Evolutionary conservation across 2,113 vertebrate genomes (phyloP).

Genomic region (Emydocephalus ijimae): DNA sequence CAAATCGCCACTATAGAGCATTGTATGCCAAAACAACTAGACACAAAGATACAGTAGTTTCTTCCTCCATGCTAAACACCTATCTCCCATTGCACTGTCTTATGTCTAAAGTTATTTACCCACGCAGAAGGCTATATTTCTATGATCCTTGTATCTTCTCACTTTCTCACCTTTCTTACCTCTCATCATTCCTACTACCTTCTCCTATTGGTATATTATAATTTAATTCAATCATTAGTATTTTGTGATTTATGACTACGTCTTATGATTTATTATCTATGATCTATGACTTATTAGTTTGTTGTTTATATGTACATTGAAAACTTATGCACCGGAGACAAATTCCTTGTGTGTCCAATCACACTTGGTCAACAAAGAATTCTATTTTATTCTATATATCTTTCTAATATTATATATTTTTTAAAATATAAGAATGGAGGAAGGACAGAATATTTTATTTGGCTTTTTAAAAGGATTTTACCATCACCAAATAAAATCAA

Average conservation of each 20-base stretch:
- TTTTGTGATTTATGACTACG: neutral
- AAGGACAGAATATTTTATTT: conserved; percentile 23
- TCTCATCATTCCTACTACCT: neutral
- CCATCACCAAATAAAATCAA: neutral
- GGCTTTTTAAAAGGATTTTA: conserved; percentile 6
- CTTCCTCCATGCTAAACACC: neutral
- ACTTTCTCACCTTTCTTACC: neutral
- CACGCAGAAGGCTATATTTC: too few relatives aligned
- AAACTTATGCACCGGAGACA: neutral
- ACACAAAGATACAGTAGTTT: neutral
- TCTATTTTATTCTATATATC: neutral
- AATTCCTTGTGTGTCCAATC: neutral
- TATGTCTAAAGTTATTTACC: neutral
- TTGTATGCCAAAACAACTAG: neutral
- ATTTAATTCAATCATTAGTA: neutral
- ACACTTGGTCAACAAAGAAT: neutral
- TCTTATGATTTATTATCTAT: neutral
- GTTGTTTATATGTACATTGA: neutral
- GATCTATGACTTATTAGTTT: neutral
- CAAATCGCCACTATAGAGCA: neutral
- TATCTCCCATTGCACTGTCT: neutral
- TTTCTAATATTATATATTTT: neutral
- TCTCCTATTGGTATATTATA: neutral
- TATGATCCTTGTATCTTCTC: neutral
- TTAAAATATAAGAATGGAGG: neutral